Conservation (phyloP, 1,140 invertebrate species). For the Apocrypta bakeri region DNA sequence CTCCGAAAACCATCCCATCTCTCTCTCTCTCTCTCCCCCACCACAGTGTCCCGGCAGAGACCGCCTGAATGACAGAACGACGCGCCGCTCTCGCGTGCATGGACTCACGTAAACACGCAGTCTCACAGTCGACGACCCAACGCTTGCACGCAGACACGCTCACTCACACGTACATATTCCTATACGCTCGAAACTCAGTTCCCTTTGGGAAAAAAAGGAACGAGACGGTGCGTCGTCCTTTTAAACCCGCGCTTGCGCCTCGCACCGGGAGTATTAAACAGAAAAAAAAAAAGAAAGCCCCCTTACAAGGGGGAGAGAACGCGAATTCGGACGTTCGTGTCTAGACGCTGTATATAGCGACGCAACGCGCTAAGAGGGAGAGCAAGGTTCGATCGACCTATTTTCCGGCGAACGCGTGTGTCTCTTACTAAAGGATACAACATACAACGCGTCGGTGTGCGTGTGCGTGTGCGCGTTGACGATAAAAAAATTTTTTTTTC, state of each 20-base stretch:
- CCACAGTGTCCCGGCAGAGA: neutral
- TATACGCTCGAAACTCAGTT: neutral
- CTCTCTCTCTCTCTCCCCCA: neutral
- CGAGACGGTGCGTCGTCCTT: neutral
- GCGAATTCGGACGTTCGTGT: neutral
- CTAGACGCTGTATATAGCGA: neutral
- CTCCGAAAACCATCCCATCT: neutral
- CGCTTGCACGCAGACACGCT: too few species aligned
- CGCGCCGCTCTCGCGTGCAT: conserved; percentile 12
- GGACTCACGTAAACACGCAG: conserved; percentile 24
- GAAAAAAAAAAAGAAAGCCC: too few species aligned
- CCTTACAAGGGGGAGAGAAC: neutral
- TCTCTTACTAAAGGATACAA: too few species aligned
- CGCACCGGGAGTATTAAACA: neutral
- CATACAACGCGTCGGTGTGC: too few species aligned
- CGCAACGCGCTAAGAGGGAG: neutral
- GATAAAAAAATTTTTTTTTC: too few species aligned
- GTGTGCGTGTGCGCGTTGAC: too few species aligned
- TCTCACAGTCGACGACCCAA: neutral
- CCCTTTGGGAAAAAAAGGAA: neutral
- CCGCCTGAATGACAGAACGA: neutral
- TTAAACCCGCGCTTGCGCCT: neutral
- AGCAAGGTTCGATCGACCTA: conserved; percentile 24
- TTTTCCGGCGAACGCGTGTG: neutral
- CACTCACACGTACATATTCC: neutral